Conservation (phyloP, 2,113 vertebrate species). For the Vulpes ferrilata region DNA sequence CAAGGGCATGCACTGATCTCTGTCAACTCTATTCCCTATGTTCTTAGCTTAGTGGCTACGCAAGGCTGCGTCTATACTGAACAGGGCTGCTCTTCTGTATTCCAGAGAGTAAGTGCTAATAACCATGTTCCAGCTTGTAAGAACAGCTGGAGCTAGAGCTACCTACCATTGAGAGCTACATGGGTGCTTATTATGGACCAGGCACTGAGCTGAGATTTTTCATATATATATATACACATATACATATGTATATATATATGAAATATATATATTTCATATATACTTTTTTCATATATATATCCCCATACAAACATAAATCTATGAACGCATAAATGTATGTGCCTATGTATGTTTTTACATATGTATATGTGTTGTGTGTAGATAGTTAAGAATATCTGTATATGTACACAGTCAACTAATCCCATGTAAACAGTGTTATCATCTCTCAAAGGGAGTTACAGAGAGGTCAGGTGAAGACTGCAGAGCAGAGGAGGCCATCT, state of each 20-base stretch:
- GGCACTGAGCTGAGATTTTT: not conserved
- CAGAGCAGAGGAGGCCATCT: too few relatives aligned
- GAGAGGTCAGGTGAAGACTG: not conserved
- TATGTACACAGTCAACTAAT: not conserved
- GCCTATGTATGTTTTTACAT: not conserved
- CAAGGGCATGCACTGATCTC: not conserved
- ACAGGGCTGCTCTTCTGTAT: not conserved
- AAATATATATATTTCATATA: too few relatives aligned
- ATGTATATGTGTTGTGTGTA: not conserved
- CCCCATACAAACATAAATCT: not conserved
- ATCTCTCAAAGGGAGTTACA: not conserved
- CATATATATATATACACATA: not conserved
- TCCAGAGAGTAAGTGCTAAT: not conserved
- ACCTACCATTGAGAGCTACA: not conserved
- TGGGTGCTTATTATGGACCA: not conserved
- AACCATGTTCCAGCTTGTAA: not conserved
- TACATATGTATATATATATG: too few relatives aligned
- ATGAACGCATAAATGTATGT: not conserved
- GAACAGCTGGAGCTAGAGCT: not conserved
- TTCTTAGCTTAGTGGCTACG: not conserved
- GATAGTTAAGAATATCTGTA: not conserved
- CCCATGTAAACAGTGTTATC: not conserved
- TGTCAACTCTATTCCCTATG: not conserved
- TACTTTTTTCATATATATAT: not conserved
- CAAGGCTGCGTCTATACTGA: not conserved